Percentiles rank a stretch among this genome's conserved stretches.
These are phyloP conservation scores for Scomber scombrus DNA, from an alignment of 2,113 vertebrate genomes.

Conservation along the genomic window DNA sequence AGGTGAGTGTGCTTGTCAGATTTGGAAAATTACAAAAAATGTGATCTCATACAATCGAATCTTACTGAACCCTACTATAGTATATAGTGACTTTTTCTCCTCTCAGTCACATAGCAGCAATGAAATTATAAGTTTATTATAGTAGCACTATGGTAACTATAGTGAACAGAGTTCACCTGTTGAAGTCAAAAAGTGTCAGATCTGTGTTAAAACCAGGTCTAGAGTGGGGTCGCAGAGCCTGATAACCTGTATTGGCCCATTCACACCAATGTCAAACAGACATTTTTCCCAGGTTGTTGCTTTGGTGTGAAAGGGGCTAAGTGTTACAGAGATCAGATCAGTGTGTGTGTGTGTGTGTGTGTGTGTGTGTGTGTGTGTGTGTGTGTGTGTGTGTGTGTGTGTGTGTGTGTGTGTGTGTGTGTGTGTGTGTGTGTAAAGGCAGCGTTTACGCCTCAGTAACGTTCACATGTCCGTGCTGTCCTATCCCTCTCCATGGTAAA, in stretches of 20 bases:
- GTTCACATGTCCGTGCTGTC: conserved; percentile 72
- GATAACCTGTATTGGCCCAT: conserved; percentile 16
- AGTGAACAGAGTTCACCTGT: background rate
- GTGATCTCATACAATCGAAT: too few species aligned
- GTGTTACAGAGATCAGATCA: conserved; percentile 51
- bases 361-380: too few species aligned
- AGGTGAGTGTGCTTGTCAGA: too few species aligned
- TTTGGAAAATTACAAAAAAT: too few species aligned
- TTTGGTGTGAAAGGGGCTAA: conserved; percentile 65
- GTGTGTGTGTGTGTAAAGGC: conserved; percentile 49
- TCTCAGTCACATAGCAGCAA: too few species aligned
- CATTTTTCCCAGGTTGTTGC: conserved; percentile 38
- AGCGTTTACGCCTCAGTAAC: conserved; percentile 61
- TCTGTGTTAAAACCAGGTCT: background rate
- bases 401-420: conserved; percentile 25
- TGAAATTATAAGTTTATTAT: background rate
- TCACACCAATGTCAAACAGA: conserved; percentile 45
- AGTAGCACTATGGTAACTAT: background rate
- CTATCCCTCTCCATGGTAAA: conserved; percentile 54
- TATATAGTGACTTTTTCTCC: too few species aligned
- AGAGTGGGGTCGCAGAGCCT: background rate
- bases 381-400: too few species aligned
- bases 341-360: too few species aligned
- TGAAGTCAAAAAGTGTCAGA: conserved; percentile 6
- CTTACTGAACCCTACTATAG: too few species aligned